Conservation (phyloP, 2,797 vertebrate species). For the Phrynocephalus guinanensis region DNA sequence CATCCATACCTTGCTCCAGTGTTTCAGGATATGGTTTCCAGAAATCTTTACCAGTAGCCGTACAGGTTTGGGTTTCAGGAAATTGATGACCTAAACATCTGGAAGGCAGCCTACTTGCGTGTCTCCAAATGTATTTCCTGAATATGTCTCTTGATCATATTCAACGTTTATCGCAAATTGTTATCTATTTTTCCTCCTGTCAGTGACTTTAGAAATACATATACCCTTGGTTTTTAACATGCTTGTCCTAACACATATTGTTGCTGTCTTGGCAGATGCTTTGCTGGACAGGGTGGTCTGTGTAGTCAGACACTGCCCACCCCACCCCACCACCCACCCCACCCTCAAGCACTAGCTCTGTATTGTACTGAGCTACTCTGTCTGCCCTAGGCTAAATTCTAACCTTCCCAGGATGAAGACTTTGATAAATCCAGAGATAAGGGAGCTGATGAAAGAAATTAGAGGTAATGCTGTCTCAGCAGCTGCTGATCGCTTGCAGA, state of each 20-base stretch:
- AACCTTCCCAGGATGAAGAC: constrained; percentile 40
- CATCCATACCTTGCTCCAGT: too few species aligned
- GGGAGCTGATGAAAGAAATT: constrained; percentile 33
- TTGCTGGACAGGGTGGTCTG: too few species aligned
- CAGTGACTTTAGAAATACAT: neutral
- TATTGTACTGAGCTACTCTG: neutral
- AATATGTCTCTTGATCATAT: neutral
- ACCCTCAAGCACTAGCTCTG: accelerated
- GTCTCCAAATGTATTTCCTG: neutral
- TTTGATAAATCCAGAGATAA: constrained; percentile 27
- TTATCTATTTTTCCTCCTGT: neutral
- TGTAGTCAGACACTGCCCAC: too few species aligned
- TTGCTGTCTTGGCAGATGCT: too few species aligned
- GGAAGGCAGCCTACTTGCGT: neutral
- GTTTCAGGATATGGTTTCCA: too few species aligned
- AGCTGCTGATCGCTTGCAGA: constrained; percentile 25
- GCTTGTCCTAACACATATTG: too few species aligned
- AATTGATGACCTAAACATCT: too few species aligned
- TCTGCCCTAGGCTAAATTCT: constrained; percentile 17
- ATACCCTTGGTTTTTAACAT: neutral
- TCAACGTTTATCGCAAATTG: neutral
- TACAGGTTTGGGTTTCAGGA: too few species aligned
- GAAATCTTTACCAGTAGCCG: too few species aligned
- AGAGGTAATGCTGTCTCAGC: constrained; percentile 39
- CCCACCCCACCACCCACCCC: too few species aligned